Base-by-base conservation (phyloP, 2,888 invertebrate genomes). In the Phoenoteleia sp. region DNA sequence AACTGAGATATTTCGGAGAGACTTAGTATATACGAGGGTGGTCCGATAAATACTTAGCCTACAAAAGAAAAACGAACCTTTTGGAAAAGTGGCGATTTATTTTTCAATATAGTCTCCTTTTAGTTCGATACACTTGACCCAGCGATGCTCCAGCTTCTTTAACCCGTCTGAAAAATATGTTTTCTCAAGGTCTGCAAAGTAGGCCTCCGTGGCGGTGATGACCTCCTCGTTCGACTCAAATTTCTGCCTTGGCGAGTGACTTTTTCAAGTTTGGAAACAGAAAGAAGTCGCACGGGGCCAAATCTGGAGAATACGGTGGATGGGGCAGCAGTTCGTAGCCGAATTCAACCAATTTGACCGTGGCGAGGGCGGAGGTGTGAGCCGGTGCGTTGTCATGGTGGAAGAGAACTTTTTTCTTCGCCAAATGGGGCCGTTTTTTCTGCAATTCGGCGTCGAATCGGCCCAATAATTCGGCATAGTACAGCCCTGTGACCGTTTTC, bases 191-290 rank as follows among this genome's bases (percentile, higher is more conserved):
- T 62, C 54, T 52, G 58, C 62, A 80, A 69, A 69, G 36, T 77
- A 76, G 29, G 56, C 45, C 49, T 72, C 62, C 29, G 72, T 71
- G 33, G 25, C 64, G 42, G 54, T 56, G 21, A 72, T 64, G 21
- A 81, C 39, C 60, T 75, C 66, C 84, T 81, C 76, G 64, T 84
- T 85, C 74, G 85, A 86, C 64, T 64, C 45, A 81, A 87, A 86
- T 87, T 66, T 87, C 69, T 85, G 39, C 49, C 84, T n/a, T 86
- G 36, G 64, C 83, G 72, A 88, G 86, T 52, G 47, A 69, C 60
- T 66, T 89, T 81, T 88, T 87, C 39, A 88, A 13, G 71, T 87
- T 75, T 62, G 85, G 69, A 54, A 88, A 88, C 62, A 85, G 52
- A 69, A 72, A 86, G 58, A n/a, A 47, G 47, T 74, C 74, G 27